A percentile compares a stretch with the other conserved stretches of the same genome.
Conservation (phyloP, 2,113 vertebrate species). For the Seriola rivoliana region DNA sequence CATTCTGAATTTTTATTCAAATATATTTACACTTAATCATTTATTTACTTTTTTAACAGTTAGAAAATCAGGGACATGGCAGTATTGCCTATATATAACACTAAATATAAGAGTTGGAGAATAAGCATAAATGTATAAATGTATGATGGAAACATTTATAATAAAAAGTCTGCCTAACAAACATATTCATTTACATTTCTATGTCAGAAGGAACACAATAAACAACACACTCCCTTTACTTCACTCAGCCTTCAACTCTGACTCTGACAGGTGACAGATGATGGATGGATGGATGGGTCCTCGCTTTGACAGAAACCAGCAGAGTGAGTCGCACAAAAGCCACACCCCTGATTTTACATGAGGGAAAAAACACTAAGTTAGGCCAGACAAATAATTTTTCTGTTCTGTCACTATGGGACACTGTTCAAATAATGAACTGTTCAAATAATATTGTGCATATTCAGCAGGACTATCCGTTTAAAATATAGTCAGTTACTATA, state of each 20-base stretch:
- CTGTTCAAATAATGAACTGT: background rate
- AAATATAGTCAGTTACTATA: no score
- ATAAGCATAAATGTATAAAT: background rate
- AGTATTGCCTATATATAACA: background rate
- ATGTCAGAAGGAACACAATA: no score
- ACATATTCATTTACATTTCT: no score
- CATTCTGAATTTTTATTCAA: background rate
- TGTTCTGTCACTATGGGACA: background rate
- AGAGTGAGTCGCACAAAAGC: conserved; percentile 10
- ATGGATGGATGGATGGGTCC: conserved; percentile 16
- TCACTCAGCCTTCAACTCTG: no score
- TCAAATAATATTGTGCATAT: no score
- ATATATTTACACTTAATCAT: background rate
- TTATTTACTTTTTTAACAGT: background rate
- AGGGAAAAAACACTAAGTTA: no score
- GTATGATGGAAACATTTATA: no score
- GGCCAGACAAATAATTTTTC: no score
- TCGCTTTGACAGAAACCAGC: background rate
- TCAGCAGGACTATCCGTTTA: no score
- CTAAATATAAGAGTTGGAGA: background rate
- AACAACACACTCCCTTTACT: background rate
- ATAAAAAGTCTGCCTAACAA: no score
- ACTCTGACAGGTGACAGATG: no score
- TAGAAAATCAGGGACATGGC: background rate
- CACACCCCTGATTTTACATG: no score